Base-by-base conservation (phyloP, 2,113 vertebrate species). In the Calypte anna region DNA sequence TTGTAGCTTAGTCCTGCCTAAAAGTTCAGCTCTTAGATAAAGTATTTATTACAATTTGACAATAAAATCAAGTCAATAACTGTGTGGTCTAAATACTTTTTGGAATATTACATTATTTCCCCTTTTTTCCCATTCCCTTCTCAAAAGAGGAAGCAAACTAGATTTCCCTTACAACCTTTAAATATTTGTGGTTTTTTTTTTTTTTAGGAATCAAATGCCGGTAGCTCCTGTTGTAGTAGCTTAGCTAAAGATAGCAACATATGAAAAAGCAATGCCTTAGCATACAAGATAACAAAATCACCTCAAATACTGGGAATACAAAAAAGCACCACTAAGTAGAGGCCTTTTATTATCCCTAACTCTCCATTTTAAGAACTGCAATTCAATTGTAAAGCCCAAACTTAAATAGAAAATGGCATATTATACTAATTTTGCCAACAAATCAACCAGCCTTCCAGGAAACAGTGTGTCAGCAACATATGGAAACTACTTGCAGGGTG, bases 401-500 rank as follows among this genome's bases (percentile, higher is more conserved):
- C 21, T 76, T 88, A 55, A 78, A 38, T 7, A 68, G 38, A 73
- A 84, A 89, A 83, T 50, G 48, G 46, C 31, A 88, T 53, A 73
- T 31, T 75, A 33, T 30, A 64, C 20, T 64, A 74, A 19, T 79
- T 83, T 72, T 78, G 72, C 78, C 84, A 91, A 81, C 31, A 43
- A 36, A 80, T 62, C 63, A 82, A 69, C n/a, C 66, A 63, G 43
- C 46, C 55, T 84, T 87, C 82, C 78, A 91, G 88, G 87, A 94
- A 92, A 96, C 11, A 73, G 33, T 9, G 57, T 51, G 69, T 93
- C 90, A 93, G 70, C 72, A 92, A 63, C 81, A 92, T 63, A 57
- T 43, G 79, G 88, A 94, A 96, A 92, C 54, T 55, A 69, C 43
- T 64, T 91, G 28, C 46, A 81, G 12, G 5, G 7, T 2, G 22